phyloP scores from a whole-genome alignment of 2,797 vertebrate genomes.

The Orientallactaga sibirica region DNA sequence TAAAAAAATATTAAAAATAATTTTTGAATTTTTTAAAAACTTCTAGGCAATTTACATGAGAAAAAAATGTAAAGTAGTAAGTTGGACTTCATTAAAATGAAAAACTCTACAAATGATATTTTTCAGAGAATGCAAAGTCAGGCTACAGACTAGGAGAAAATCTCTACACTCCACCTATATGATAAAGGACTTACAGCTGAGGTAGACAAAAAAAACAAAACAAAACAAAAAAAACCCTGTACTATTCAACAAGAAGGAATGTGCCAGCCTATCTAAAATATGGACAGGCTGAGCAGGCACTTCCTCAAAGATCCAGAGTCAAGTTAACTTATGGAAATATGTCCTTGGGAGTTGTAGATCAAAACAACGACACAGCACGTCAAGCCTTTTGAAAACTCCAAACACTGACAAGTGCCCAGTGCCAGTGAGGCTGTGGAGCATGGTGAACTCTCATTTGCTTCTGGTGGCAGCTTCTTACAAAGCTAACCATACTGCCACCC shows the following conservation, averaged over 20 bases:
- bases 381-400: not conserved
- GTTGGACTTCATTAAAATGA: not conserved
- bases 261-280: not conserved
- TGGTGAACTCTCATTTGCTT: not conserved
- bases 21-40: not conserved
- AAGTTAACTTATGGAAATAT: not conserved
- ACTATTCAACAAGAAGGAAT: not conserved
- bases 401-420: not conserved
- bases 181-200: not conserved
- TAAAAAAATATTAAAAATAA: no score
- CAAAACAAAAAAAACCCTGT: not conserved
- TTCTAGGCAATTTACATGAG: not conserved
- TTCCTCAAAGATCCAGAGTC: not conserved
- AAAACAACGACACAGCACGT: not conserved
- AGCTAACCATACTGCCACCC: not conserved
- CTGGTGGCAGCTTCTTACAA: not conserved
- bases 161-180: not conserved
- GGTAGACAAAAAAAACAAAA: not conserved
- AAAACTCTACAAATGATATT: no score
- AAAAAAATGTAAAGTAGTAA: not conserved
- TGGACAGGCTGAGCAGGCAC: not conserved
- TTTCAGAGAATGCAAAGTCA: not conserved
- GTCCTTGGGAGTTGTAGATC: not conserved
- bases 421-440: fast-evolving
- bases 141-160: not conserved